A percentile compares a stretch with the other conserved stretches of the same genome.
Conservation (phyloP, 2,888 invertebrate species). For the Synergus itoensis region DNA sequence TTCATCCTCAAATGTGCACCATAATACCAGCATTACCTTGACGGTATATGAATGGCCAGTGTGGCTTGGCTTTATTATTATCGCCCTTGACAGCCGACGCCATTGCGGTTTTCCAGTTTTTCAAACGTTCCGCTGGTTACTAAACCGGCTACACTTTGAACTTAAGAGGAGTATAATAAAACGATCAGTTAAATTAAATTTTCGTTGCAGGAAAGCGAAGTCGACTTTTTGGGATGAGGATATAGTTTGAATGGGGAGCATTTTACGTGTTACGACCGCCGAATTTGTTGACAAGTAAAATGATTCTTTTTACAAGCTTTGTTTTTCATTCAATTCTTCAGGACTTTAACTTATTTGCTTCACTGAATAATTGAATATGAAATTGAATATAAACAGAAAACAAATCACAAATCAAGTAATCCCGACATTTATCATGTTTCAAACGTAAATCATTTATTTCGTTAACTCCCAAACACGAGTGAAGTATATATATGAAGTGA, state of each 20-base stretch:
- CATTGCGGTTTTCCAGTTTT: slow-evolving; percentile 19
- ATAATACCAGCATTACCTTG: slow-evolving; percentile 14
- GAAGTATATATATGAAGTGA: slow-evolving; percentile 43
- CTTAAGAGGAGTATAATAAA: slow-evolving; percentile 13
- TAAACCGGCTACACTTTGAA: slow-evolving; percentile 26
- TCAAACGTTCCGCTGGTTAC: slow-evolving; percentile 18
- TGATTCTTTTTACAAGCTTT: too few species aligned
- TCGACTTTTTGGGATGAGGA: slow-evolving; percentile 17
- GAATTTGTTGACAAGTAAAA: neutral
- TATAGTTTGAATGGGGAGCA: neutral
- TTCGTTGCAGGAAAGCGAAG: neutral
- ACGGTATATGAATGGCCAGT: neutral
- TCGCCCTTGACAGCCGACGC: slow-evolving; percentile 24
- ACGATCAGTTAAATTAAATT: slow-evolving; percentile 35
- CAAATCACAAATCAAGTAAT: neutral
- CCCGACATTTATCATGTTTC: neutral
- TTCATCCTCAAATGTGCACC: slow-evolving; percentile 18
- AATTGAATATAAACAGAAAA: neutral
- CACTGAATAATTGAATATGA: too few species aligned
- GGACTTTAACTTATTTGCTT: too few species aligned
- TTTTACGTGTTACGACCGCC: neutral
- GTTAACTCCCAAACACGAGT: neutral
- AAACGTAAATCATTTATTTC: slow-evolving; percentile 7
- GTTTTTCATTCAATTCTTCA: too few species aligned
- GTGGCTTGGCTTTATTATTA: slow-evolving; percentile 26